Conservation (phyloP, 2,797 vertebrate genomes). For the Bufotes viridis region DNA sequence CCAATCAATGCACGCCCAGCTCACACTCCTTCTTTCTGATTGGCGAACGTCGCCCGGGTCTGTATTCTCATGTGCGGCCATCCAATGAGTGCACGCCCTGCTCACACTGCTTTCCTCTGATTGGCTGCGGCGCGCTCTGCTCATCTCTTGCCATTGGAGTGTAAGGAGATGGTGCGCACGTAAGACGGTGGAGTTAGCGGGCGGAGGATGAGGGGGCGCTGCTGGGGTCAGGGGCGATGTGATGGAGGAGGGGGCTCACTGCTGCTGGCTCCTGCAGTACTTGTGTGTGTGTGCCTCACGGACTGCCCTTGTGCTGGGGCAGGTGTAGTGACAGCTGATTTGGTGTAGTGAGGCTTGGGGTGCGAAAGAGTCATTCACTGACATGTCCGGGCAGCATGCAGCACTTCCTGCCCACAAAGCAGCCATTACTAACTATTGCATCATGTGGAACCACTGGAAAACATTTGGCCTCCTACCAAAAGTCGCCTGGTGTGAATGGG, state of each 20-base stretch:
- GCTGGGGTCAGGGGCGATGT: not conserved
- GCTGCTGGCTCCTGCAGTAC: too few species aligned
- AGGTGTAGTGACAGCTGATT: too few species aligned
- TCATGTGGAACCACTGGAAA: too few species aligned
- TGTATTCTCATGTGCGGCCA: conserved; percentile 31
- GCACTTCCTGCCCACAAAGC: too few species aligned
- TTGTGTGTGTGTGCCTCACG: too few species aligned
- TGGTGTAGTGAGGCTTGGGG: too few species aligned
- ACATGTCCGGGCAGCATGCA: too few species aligned
- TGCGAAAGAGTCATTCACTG: too few species aligned
- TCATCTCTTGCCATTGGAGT: conserved; percentile 54
- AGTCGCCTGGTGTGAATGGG: too few species aligned
- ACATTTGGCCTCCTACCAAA: too few species aligned
- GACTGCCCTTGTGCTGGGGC: too few species aligned
- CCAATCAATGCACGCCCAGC: conserved; percentile 32
- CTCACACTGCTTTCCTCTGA: conserved; percentile 40
- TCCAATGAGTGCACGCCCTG: conserved; percentile 29
- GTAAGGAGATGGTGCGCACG: not conserved
- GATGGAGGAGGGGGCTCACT: not conserved
- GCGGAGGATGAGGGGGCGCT: conserved; percentile 10
- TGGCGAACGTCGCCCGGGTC: conserved; percentile 38
- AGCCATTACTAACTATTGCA: too few species aligned
- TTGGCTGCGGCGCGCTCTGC: conserved; percentile 51
- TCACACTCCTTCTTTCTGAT: conserved; percentile 47
- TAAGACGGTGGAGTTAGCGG: conserved; percentile 41